Conservation (phyloP, 2,888 invertebrate species). For the Geotrupes spiniger region DNA sequence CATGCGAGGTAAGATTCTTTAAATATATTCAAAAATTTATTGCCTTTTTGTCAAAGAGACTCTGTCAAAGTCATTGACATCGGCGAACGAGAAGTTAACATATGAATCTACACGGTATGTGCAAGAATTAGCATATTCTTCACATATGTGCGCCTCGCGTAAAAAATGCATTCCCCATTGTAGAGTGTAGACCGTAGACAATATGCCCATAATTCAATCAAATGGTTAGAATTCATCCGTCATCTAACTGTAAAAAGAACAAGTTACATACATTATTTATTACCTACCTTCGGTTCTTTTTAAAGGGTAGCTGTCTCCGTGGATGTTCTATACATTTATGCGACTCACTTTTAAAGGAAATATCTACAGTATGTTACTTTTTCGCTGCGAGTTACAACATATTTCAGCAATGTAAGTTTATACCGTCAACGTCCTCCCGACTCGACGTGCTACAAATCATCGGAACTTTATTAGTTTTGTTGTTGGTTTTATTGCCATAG, state of each 20-base stretch:
- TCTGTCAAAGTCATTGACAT: slow-evolving; percentile 5
- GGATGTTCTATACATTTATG: too few relatives aligned
- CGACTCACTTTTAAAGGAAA: slow-evolving; percentile 2
- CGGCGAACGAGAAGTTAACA: slow-evolving; percentile 1
- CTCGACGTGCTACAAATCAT: too few relatives aligned
- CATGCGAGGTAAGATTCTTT: too few relatives aligned
- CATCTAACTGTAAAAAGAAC: slow-evolving; percentile 10
- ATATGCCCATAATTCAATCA: slow-evolving; percentile 19
- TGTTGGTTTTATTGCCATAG: too few relatives aligned
- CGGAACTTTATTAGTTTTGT: too few relatives aligned
- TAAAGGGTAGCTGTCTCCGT: too few relatives aligned
- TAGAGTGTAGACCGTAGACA: slow-evolving; percentile 9
- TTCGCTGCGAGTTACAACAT: too few relatives aligned
- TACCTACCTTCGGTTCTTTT: neutral
- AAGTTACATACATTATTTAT: slow-evolving; percentile 10
- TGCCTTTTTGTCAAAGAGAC: slow-evolving; percentile 5
- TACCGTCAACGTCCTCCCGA: too few relatives aligned
- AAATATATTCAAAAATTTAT: neutral
- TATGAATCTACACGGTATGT: slow-evolving; percentile 4
- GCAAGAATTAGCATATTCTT: slow-evolving; percentile 2
- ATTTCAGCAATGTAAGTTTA: too few relatives aligned
- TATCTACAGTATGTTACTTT: neutral
- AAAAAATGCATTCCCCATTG: slow-evolving; percentile 9
- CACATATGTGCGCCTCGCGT: neutral
- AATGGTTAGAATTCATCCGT: slow-evolving; percentile 13